Percentiles rank a stretch among this genome's conserved stretches.
These are phyloP conservation scores for Ptycholaimellus sp. DNA, from an alignment of 2,888 invertebrate genomes.

Conservation along the genomic window DNA sequence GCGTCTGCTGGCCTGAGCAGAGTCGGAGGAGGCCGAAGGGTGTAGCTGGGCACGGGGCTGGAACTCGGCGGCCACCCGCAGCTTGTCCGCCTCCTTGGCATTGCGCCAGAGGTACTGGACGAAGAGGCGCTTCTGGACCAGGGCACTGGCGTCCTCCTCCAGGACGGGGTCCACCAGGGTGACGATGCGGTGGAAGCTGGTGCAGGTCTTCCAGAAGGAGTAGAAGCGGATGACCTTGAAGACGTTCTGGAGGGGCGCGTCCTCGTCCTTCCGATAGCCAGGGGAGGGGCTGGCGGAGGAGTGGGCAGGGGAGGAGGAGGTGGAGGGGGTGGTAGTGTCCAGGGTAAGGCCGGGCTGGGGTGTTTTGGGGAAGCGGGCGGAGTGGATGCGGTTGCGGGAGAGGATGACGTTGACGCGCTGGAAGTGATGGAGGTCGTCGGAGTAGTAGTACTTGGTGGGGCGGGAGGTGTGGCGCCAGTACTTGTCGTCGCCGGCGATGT, in stretches of 20 bases:
- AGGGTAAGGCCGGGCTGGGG: not conserved
- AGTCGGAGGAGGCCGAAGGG: too few relatives aligned
- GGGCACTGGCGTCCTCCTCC: too few relatives aligned
- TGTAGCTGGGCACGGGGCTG: conserved; percentile 21
- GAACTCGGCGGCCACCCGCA: conserved; percentile 22
- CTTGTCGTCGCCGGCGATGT: conserved; percentile 22
- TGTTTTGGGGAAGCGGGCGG: not conserved
- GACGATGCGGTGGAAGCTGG: conserved; percentile 24
- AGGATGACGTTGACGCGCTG: conserved; percentile 22
- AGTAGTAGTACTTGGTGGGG: conserved; percentile 23
- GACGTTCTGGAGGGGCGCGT: conserved; percentile 17
- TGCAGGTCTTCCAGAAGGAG: conserved; percentile 25
- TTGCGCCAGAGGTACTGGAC: conserved; percentile 25
- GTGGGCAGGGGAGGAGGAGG: not conserved
- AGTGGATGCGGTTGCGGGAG: conserved; percentile 16
- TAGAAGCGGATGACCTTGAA: conserved; percentile 25
- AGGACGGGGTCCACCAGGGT: conserved; percentile 24
- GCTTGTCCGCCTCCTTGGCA: conserved; percentile 22
- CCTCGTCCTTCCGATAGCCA: too few relatives aligned
- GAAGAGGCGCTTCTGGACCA: conserved; percentile 21
- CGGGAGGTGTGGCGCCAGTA: conserved; percentile 24
- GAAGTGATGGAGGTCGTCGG: conserved; percentile 18
- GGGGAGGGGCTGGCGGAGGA: too few relatives aligned
- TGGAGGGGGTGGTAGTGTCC: not conserved
- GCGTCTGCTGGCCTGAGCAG: not conserved